Base-by-base conservation (phyloP, 2,797 vertebrate genomes). In the Sebastes trivittatus region DNA sequence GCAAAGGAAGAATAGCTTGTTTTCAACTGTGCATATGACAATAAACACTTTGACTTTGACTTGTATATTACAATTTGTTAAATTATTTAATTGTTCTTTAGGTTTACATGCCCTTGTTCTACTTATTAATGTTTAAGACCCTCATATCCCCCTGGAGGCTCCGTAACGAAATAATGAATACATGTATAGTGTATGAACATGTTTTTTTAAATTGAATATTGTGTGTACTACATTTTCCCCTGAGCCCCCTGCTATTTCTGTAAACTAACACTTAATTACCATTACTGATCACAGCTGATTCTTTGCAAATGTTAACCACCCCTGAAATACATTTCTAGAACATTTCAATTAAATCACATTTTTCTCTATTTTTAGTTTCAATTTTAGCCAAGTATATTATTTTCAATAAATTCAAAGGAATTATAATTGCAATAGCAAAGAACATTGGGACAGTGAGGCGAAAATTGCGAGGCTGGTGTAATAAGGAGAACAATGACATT, bases 401-500 rank as follows among this genome's bases (percentile, higher is more conserved):
- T 63, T 65, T 55, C 75, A 65, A 61, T 62, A 71, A 75, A 80
- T 46, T 67, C 32, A 38, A 22, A 20, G 36, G 30, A 67, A 61
- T 76, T 66, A 54, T 78, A 80, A 87, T 81, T 83, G 60, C 34
- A 72, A 38, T 9, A 72, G 60, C 61, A 68, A 61, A 66, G 59
- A 86, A 79, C 29, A 69, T 13, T 58, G 18, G 5, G 23, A 66
- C 27, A 36, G 23, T 68, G 66, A 75, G 59, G 58, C 60, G 65
- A 61, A 55, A 83, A 81, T 72, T 77, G 54, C 23, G 18, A 83
- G 36, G 22, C 30, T 74, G 68, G 81, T 85, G 63, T 62, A 85
- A 85, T 87, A 82, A 80, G 67, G 42, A 77, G 79, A 83, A 92
- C 67, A 87, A 83, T 72, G 75, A 65, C 66, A 22, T 16, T 86